Percentiles rank a stretch among this genome's conserved stretches.
Conservation (phyloP, 2,888 invertebrate species). For the Temnothorax rugatulus region DNA sequence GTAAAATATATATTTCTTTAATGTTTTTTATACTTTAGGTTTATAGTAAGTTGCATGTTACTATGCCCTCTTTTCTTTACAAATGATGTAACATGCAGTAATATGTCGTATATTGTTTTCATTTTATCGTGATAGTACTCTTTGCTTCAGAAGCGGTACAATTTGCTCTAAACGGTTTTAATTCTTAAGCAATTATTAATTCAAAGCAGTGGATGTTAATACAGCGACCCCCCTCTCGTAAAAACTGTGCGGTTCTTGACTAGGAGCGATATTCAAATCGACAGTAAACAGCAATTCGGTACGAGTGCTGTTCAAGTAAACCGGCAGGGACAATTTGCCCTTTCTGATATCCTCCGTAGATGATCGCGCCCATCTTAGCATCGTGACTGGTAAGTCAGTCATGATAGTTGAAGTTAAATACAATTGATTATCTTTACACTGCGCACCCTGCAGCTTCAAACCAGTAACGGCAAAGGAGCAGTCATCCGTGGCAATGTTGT, state of each 20-base stretch:
- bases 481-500: slow-evolving; percentile 88
- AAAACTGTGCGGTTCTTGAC: slow-evolving; percentile 97
- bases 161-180: slow-evolving; percentile 41
- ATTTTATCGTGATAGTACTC: slow-evolving; percentile 19
- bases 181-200: slow-evolving; percentile 86
- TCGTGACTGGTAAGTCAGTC: slow-evolving; percentile 96
- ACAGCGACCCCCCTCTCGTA: slow-evolving; percentile 99
- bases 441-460: slow-evolving; percentile 98
- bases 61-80: slow-evolving; percentile 24
- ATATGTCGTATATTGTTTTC: background rate
- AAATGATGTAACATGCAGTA: slow-evolving; percentile 37
- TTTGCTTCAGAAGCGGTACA: slow-evolving; percentile 37
- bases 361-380: slow-evolving; percentile 95
- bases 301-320: slow-evolving; percentile 98
- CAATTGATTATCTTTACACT: slow-evolving; percentile 96
- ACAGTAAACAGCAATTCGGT: slow-evolving; percentile 98
- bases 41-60: slow-evolving; percentile 11
- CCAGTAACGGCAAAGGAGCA: slow-evolving; percentile 92
- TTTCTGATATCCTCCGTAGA: slow-evolving; percentile 86
- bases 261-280: slow-evolving; percentile 96
- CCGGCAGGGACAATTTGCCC: slow-evolving; percentile 95
- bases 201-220: slow-evolving; percentile 96
- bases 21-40: slow-evolving; percentile 28
- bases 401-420: slow-evolving; percentile 97
- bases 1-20: slow-evolving; percentile 47